phyloP scores from a whole-genome alignment of 2,888 invertebrate species.

The Orchesella flavescens region DNA sequence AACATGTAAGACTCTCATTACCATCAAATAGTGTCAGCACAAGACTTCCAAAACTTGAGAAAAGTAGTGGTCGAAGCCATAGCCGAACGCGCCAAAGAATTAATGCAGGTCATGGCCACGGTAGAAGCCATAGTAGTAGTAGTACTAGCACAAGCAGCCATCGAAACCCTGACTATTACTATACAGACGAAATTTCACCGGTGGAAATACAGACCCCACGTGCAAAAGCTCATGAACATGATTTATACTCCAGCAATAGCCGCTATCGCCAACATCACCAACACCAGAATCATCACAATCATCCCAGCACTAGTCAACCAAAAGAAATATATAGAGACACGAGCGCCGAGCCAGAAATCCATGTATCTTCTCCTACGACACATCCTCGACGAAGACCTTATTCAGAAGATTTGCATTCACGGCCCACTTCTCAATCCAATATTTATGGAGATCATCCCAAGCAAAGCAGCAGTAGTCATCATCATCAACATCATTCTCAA shows the following conservation, averaged over 20 bases:
- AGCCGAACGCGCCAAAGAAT: not conserved
- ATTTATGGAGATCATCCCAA: conserved; percentile 24
- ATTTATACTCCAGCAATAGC: conserved; percentile 9
- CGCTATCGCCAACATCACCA: not conserved
- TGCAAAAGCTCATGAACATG: conserved; percentile 26
- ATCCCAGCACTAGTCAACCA: conserved; percentile 33
- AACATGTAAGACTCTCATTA: conserved; percentile 45
- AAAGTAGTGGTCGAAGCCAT: conserved; percentile 6
- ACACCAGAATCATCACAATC: not conserved
- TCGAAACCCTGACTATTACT: conserved; percentile 30
- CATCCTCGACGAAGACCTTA: conserved; percentile 28
- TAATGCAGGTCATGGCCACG: conserved; percentile 30
- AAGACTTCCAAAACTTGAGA: conserved; percentile 33
- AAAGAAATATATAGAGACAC: conserved; percentile 15
- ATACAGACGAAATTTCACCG: conserved; percentile 25
- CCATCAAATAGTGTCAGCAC: conserved; percentile 28
- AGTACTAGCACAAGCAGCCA: not conserved
- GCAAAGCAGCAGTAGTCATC: conserved; percentile 4
- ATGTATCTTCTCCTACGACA: conserved; percentile 34
- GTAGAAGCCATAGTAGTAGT: conserved; percentile 21
- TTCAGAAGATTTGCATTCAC: conserved; percentile 21
- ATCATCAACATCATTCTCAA: conserved; percentile 7
- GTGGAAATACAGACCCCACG: conserved; percentile 43
- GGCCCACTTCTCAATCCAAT: conserved; percentile 29
- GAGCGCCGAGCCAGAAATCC: conserved; percentile 12